These are phyloP conservation scores for Gonioctena quinquepunctata DNA, from an alignment of 1,140 invertebrate species.

Conservation along the genomic window DNA sequence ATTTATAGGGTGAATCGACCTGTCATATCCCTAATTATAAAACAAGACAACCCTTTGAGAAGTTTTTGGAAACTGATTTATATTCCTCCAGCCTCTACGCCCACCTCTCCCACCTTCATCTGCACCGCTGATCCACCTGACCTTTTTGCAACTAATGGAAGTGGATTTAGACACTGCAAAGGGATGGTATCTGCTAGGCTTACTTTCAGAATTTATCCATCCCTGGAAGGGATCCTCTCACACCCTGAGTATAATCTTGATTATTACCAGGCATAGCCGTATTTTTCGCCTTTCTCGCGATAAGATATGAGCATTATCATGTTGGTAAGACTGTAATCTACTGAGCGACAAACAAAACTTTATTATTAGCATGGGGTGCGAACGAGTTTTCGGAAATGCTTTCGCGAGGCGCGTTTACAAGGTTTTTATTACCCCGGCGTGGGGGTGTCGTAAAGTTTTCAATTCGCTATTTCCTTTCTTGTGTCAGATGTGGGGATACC, in stretches of 20 bases:
- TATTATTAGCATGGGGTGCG: not conserved
- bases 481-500: not conserved
- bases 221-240: conserved; percentile 23
- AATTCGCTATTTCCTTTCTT: not conserved
- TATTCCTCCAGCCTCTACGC: too few species aligned
- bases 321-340: conserved; percentile 29
- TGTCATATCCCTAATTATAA: too few species aligned
- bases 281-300: conserved; percentile 31
- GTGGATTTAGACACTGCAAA: conserved; percentile 31
- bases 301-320: conserved; percentile 35
- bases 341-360: not conserved
- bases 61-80: too few species aligned
- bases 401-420: not conserved
- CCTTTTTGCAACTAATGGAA: conserved; percentile 20
- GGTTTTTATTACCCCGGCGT: not conserved
- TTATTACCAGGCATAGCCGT: conserved; percentile 29
- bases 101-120: too few species aligned
- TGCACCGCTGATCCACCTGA: conserved; percentile 23
- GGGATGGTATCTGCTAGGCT: conserved; percentile 35
- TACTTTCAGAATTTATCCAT: conserved; percentile 37
- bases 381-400: not conserved
- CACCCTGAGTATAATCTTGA: conserved; percentile 35
- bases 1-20: too few species aligned
- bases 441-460: not conserved
- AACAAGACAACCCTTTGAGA: too few species aligned